phyloP scores from a whole-genome alignment of 2,113 vertebrate species.

The Arenaria interpres region DNA sequence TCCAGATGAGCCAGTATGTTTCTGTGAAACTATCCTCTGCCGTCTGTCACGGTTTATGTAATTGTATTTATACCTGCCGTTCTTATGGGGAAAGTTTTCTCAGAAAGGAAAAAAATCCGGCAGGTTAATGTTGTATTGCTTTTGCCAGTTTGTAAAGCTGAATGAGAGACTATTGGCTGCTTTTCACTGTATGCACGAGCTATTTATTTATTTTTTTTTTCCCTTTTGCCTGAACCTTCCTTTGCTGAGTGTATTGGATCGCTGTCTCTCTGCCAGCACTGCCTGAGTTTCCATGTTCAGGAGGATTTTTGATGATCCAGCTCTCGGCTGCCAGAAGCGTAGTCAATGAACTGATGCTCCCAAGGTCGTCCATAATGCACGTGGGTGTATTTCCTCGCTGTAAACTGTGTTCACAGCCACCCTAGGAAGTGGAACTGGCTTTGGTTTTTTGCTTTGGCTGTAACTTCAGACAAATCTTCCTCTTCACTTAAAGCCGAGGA shows the following conservation, averaged over 20 bases:
- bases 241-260: neutral
- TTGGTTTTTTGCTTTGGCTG: neutral
- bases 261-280: neutral
- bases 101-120: neutral
- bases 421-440: constrained; percentile 33
- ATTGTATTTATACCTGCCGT: neutral
- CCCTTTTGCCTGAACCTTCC: neutral
- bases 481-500: neutral
- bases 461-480: constrained; percentile 29
- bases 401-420: constrained; percentile 3
- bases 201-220: neutral
- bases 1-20: neutral
- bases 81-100: neutral
- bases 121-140: neutral
- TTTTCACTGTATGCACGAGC: neutral
- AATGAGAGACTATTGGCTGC: neutral
- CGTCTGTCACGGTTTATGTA: neutral
- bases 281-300: neutral
- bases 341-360: constrained; percentile 12
- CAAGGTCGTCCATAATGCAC: neutral
- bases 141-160: neutral
- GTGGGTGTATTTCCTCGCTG: neutral
- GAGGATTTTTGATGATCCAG: constrained; percentile 30
- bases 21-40: neutral
- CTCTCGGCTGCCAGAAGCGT: neutral